Conservation (phyloP, 1,140 invertebrate species). For the Rhizoglyphus robini region DNA sequence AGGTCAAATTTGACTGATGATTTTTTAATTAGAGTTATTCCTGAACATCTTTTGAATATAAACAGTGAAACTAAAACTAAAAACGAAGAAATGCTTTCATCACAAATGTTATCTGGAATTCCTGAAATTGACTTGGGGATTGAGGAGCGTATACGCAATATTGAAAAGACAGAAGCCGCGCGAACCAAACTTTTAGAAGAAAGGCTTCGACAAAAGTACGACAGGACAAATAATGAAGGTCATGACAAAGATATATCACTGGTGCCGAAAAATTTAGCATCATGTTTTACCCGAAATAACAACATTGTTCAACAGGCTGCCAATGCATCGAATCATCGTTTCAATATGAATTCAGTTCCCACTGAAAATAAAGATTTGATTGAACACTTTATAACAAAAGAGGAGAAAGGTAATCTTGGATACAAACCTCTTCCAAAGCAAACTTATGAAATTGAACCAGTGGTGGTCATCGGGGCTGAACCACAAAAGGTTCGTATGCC, state of each 20-base stretch:
- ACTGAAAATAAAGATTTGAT: not conserved
- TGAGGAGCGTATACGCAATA: slow-evolving; percentile 94
- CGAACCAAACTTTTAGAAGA: slow-evolving; percentile 58
- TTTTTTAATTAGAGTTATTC: slow-evolving; percentile 43
- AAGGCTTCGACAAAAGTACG: not conserved
- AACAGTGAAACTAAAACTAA: slow-evolving; percentile 46
- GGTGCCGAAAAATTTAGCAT: slow-evolving; percentile 93
- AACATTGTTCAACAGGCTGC: slow-evolving; percentile 40
- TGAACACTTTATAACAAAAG: not conserved
- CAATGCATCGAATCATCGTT: not conserved
- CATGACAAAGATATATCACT: slow-evolving; percentile 47
- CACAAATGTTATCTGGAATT: slow-evolving; percentile 98
- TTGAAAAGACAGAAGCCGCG: slow-evolving; percentile 93
- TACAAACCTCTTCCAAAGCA: not conserved
- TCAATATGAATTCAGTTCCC: not conserved
- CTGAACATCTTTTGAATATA: slow-evolving; percentile 61
- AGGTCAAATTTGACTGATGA: slow-evolving; percentile 30
- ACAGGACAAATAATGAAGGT: not conserved
- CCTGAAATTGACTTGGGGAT: slow-evolving; percentile 99
- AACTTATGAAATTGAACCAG: slow-evolving; percentile 20
- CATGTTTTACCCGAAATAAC: slow-evolving; percentile 94
- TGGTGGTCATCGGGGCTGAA: slow-evolving; percentile 24
- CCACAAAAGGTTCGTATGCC: slow-evolving; percentile 16
- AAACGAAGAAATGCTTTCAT: slow-evolving; percentile 97
- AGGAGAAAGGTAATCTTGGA: not conserved